Conservation (phyloP, 2,113 vertebrate genomes). For the Chaenocephalus aceratus region DNA sequence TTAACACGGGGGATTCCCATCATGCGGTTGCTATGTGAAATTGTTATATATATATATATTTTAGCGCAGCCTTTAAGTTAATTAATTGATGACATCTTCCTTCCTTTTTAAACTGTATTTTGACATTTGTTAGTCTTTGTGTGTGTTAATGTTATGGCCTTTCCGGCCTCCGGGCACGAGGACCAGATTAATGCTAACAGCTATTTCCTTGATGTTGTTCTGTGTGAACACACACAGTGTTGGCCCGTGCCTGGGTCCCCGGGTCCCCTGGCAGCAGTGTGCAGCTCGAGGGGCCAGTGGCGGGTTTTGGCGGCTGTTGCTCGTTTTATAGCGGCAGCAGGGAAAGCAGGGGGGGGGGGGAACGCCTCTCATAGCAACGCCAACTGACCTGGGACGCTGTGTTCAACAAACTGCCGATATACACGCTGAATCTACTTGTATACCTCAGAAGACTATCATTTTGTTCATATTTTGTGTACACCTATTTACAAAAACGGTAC, state of each 20-base stretch:
- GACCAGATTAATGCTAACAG: background rate
- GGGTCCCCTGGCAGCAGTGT: no score
- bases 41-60: no score
- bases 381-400: background rate
- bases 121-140: background rate
- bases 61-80: background rate
- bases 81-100: no score
- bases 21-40: background rate
- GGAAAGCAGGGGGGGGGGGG: conserved; percentile 11
- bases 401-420: background rate
- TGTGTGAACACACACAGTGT: background rate
- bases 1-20: conserved; percentile 13
- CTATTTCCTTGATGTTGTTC: background rate
- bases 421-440: background rate
- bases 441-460: no score
- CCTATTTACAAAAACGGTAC: background rate
- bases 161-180: background rate
- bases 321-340: conserved; percentile 59
- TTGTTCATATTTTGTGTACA: background rate
- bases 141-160: rapidly evolving
- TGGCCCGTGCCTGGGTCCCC: background rate
- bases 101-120: background rate
- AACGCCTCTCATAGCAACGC: conserved; percentile 55
- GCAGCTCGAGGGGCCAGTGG: background rate
- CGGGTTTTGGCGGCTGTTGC: conserved; percentile 54